These are phyloP conservation scores for Microplitis manilae DNA, from an alignment of 2,888 invertebrate species.

Conservation along the genomic window DNA sequence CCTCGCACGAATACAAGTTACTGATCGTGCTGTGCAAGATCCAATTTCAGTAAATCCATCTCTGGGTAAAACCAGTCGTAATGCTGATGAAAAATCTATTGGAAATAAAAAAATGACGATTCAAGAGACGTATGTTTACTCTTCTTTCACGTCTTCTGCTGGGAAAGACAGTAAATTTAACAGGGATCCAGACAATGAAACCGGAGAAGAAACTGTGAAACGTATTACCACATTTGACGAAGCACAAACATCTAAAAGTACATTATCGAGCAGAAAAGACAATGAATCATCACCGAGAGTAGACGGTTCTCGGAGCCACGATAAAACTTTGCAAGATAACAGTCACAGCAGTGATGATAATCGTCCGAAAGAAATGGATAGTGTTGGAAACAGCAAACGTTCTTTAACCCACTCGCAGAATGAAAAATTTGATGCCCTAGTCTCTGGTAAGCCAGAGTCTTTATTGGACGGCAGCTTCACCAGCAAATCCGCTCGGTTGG, in stretches of 20 bases:
- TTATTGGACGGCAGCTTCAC: neutral
- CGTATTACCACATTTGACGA: conserved; percentile 18
- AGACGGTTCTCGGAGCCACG: neutral
- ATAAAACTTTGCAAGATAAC: neutral
- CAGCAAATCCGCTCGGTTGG: neutral
- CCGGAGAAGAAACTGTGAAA: neutral
- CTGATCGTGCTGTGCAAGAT: conserved; percentile 32
- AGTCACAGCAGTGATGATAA: neutral
- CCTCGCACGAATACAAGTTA: conserved; percentile 13
- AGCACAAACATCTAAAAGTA: conserved; percentile 7
- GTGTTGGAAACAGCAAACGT: neutral
- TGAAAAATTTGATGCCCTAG: neutral
- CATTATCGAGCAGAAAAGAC: neutral
- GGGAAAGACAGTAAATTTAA: neutral
- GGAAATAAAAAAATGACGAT: neutral
- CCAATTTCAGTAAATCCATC: neutral
- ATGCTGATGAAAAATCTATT: neutral
- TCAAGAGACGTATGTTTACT: neutral
- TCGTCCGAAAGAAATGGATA: neutral
- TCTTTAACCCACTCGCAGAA: neutral
- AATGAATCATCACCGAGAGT: neutral
- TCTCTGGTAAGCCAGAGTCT: neutral
- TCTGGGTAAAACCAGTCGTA: neutral
- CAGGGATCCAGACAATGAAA: neutral
- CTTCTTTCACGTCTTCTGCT: neutral